Percentiles rank a stretch among this genome's conserved stretches.
These are phyloP conservation scores for Lasiommata megera DNA, from an alignment of 2,888 invertebrate genomes.

Conservation along the genomic window DNA sequence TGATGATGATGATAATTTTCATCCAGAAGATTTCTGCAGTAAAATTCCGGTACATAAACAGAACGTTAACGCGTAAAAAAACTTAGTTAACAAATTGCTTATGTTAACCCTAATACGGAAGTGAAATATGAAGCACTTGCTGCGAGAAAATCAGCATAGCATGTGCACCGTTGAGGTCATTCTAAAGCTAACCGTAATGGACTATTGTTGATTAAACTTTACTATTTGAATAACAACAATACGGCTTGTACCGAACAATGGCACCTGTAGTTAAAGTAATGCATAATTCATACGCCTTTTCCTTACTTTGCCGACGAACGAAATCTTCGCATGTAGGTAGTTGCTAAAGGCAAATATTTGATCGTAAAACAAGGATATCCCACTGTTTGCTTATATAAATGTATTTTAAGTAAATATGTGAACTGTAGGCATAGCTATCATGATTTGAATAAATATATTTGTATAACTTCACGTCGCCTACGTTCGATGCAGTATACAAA, in stretches of 20 bases:
- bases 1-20: too few species aligned
- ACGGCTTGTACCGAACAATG: neutral
- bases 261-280: neutral
- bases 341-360: slow-evolving; percentile 17
- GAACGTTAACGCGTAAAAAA: too few species aligned
- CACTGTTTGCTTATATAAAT: slow-evolving; percentile 11
- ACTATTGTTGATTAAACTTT: slow-evolving; percentile 7
- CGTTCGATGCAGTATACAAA: neutral
- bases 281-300: slow-evolving; percentile 11
- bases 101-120: neutral
- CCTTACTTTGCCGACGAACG: slow-evolving; percentile 6
- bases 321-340: slow-evolving; percentile 7
- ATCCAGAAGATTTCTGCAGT: too few species aligned
- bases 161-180: neutral
- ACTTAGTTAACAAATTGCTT: too few species aligned
- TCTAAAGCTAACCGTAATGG: neutral
- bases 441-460: slow-evolving; percentile 10
- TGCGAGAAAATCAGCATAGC: neutral
- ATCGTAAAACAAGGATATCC: slow-evolving; percentile 19
- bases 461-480: slow-evolving; percentile 7
- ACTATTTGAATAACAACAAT: slow-evolving; percentile 7
- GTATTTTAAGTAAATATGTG: slow-evolving; percentile 3
- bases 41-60: too few species aligned
- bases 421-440: neutral
- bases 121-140: neutral